These are phyloP conservation scores for Phainopepla nitens DNA, from an alignment of 2,113 vertebrate genomes.

Conservation along the genomic window DNA sequence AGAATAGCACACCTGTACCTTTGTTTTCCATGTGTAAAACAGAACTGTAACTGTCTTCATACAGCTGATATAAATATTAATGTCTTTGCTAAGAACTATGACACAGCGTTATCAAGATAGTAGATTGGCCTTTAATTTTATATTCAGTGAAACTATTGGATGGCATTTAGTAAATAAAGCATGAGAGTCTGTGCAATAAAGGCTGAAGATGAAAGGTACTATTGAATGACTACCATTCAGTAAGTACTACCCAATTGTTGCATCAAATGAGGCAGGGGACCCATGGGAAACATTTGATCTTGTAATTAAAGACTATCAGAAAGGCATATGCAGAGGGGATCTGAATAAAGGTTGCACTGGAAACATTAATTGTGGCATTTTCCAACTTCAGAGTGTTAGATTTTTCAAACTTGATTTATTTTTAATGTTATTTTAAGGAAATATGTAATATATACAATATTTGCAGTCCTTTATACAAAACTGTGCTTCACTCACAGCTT, in stretches of 20 bases:
- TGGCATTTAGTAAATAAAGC: neutral
- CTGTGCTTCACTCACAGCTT: neutral
- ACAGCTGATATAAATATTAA: neutral
- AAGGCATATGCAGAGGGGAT: neutral
- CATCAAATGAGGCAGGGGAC: neutral
- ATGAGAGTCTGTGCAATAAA: neutral
- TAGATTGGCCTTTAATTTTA: neutral
- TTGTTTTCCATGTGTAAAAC: neutral
- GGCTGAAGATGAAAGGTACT: neutral
- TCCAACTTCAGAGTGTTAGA: neutral
- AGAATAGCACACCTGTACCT: neutral
- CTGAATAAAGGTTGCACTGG: neutral
- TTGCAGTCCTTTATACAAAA: neutral
- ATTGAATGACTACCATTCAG: neutral
- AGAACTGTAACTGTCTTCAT: neutral
- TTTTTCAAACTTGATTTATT: neutral
- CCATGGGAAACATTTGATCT: neutral
- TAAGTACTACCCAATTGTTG: neutral
- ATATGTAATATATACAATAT: neutral
- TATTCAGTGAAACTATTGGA: neutral
- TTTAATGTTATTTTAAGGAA: neutral
- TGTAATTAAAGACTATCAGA: neutral
- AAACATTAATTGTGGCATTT: neutral
- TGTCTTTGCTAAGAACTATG: neutral
- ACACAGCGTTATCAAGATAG: neutral